phyloP scores from a whole-genome alignment of 2,113 vertebrate species.

The Electrona antarctica region DNA sequence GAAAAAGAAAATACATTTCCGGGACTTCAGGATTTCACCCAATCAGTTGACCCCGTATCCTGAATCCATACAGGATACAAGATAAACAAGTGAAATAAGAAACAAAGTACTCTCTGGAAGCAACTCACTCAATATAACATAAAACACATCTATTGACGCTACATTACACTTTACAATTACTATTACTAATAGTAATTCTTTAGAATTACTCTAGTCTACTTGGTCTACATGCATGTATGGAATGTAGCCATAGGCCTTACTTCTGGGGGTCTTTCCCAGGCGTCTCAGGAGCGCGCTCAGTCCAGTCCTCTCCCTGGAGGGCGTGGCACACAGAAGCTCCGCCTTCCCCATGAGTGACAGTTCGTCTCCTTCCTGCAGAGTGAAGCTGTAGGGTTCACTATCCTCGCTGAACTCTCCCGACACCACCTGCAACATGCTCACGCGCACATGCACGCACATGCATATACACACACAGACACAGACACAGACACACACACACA shows the following conservation, averaged over 20 bases:
- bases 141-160: too few species aligned
- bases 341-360: slow-evolving; percentile 98
- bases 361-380: slow-evolving; percentile 94
- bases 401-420: slow-evolving; percentile 99
- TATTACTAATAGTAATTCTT: too few species aligned
- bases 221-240: too few species aligned
- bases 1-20: too few species aligned
- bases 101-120: too few species aligned
- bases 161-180: too few species aligned
- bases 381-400: slow-evolving; percentile 99
- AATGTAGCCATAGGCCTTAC: slow-evolving; percentile 30
- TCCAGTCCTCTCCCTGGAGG: slow-evolving; percentile 91
- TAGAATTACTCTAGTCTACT: too few species aligned
- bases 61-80: too few species aligned
- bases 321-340: slow-evolving; percentile 94
- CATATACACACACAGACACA: not conserved
- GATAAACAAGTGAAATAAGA: too few species aligned
- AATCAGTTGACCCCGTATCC: too few species aligned
- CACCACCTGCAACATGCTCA: slow-evolving; percentile 84
- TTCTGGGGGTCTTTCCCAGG: slow-evolving; percentile 86
- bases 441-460: not conserved
- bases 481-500: not conserved
- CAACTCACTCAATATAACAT: too few species aligned
- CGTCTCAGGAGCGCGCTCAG: slow-evolving; percentile 88
- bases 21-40: too few species aligned